Conservation (phyloP, 2,113 vertebrate genomes). For the Vireo altiloquus region DNA sequence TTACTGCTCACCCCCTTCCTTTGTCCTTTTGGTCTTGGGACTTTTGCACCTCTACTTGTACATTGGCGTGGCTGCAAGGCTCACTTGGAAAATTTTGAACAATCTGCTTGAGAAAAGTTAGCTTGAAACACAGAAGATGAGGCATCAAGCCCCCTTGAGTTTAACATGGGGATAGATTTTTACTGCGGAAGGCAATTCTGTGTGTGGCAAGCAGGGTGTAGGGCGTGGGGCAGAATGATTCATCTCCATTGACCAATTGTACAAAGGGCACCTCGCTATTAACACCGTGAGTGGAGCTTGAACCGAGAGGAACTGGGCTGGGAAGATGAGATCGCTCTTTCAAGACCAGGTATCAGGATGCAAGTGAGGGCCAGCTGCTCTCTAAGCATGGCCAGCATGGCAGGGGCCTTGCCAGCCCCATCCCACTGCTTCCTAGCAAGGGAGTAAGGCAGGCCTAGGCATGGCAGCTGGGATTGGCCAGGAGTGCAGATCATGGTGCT, state of each 20-base stretch:
- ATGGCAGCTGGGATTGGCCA: neutral
- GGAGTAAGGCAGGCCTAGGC: neutral
- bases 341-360: neutral
- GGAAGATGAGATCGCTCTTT: neutral
- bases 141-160: neutral
- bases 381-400: neutral
- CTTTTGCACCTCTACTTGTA: neutral
- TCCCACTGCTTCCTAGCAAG: neutral
- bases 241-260: neutral
- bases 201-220: neutral
- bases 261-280: rapidly evolving
- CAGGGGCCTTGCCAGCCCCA: neutral
- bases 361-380: neutral
- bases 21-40: neutral
- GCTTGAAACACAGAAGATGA: neutral
- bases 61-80: neutral
- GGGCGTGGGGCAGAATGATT: neutral
- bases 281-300: neutral
- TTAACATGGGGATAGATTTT: neutral
- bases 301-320: neutral
- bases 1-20: neutral
- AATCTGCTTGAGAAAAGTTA: neutral
- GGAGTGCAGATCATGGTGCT: neutral
- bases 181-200: neutral
- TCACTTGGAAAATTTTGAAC: neutral